Evolutionary conservation across 2,797 vertebrate genomes (phyloP), one percentile per base, ranked within the genome.

Genomic region (Fringilla coelebs): DNA sequence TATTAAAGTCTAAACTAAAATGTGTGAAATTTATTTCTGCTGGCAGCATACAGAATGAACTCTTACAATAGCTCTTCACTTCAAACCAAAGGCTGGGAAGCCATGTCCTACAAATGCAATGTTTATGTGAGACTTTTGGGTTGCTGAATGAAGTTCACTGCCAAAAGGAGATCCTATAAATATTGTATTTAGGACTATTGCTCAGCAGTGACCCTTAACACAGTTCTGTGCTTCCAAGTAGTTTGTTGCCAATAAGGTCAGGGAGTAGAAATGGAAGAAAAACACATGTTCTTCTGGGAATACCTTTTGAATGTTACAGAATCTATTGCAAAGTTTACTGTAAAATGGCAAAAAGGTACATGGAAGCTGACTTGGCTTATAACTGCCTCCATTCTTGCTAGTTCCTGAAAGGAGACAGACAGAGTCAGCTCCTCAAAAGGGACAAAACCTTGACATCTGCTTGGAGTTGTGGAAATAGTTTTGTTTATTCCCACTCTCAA

Each of bases 1-100:
- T 91, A 85, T 77, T 91, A 48, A 76, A 94, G 85, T 51, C 75
- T 96, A 88, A 93, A 79, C 36, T 60, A 78, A 74, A 76, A 60
- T 1, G 24, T 58, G 68, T 81, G 80, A 84, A 48, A 74, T 87
- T 32, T 74, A 25, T 87, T 95, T 95, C 72, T 93, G 57, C 78
- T 92, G 88, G 60, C 86, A 75, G 43, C 45, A 2, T 67, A 6
- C 48, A 87, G 74, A 87, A 63, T 62, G 63, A 84, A 78, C 90
- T 83, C 57, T 76, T 49, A 46, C 0, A 11, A 70, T n/a, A 67
- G 38, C 70, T 62, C 67, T 67, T 61, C 1, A 0, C 51, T 90
- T 87, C 71, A 13, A 63, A 58, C 40, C 0, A 1, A 54, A 57
- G 71, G 31, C 77, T 60, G 67, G 63, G 57, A 41, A 74, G 77